Conservation (phyloP, 2,113 vertebrate species). For the Carassius carassius region DNA sequence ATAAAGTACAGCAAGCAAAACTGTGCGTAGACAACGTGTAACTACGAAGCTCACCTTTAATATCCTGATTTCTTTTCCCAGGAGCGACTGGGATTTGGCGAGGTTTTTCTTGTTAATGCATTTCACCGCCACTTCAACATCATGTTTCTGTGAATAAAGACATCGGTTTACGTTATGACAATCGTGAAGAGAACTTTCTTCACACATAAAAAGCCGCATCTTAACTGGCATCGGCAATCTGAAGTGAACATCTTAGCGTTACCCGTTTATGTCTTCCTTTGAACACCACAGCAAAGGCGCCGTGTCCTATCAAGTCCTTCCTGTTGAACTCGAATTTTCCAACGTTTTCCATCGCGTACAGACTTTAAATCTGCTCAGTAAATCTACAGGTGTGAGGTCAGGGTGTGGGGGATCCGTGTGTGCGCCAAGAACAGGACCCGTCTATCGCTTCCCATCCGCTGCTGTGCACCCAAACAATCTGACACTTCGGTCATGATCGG, state of each 20-base stretch:
- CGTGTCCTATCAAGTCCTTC: conserved; percentile 94
- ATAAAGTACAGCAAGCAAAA: too few relatives aligned
- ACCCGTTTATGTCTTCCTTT: conserved; percentile 95
- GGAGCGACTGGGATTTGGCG: conserved; percentile 89
- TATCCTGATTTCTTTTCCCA: conserved; percentile 97
- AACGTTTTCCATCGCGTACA: conserved; percentile 82
- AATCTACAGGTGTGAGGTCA: conserved; percentile 46
- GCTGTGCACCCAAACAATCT: conserved; percentile 62
- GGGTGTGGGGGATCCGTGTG: conserved; percentile 49
- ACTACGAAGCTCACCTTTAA: conserved; percentile 82
- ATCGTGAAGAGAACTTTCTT: too few relatives aligned
- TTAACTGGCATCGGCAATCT: too few relatives aligned
- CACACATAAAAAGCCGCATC: too few relatives aligned
- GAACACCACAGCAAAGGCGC: conserved; percentile 96
- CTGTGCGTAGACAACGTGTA: neutral
- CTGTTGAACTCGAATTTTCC: conserved; percentile 95
- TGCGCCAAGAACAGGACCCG: conserved; percentile 20
- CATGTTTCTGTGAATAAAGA: conserved; percentile 80
- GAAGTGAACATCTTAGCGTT: conserved; percentile 31
- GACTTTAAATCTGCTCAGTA: conserved; percentile 13
- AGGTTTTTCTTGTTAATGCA: conserved; percentile 97
- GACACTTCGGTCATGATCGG: conserved; percentile 62
- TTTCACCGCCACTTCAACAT: conserved; percentile 93
- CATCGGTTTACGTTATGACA: neutral
- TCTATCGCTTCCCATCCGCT: conserved; percentile 72